A percentile compares a stretch with the other conserved stretches of the same genome.
These are phyloP conservation scores for Meta bourneti DNA, from an alignment of 2,888 invertebrate genomes.

Conservation along the genomic window DNA sequence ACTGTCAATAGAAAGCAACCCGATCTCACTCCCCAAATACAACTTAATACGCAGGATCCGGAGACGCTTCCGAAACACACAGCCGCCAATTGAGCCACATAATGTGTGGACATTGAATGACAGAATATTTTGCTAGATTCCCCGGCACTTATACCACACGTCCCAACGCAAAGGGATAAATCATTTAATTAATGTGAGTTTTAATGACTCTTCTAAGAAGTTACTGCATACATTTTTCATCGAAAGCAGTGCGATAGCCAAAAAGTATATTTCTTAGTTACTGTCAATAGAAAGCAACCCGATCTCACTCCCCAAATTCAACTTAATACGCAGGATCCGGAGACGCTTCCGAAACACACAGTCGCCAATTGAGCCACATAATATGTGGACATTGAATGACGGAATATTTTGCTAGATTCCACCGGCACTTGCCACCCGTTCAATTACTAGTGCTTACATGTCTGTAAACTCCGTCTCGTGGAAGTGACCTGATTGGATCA, in stretches of 20 bases:
- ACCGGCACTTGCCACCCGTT: background rate
- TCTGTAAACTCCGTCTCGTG: conserved; percentile 14
- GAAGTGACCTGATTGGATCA: conserved; percentile 37
- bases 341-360: background rate
- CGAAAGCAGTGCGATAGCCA: no score
- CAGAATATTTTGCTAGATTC: conserved; percentile 14
- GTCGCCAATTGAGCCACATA: background rate
- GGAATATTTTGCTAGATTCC: conserved; percentile 9
- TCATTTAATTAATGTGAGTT: no score
- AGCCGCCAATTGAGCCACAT: background rate
- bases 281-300: no score
- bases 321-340: background rate
- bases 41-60: background rate
- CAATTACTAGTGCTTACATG: conserved; percentile 34
- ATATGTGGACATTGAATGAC: background rate
- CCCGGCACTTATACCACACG: background rate
- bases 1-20: no score
- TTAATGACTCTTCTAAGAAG: no score
- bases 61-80: background rate
- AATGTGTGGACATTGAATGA: background rate
- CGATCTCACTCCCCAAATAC: no score
- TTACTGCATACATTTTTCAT: no score
- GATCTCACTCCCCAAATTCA: background rate
- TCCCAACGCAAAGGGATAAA: no score
- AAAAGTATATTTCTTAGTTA: no score